Evolutionary conservation across 2,888 invertebrate species (phyloP), one percentile per base, ranked within the genome.

Genomic region (Sarcophaga caerulescens): DNA sequence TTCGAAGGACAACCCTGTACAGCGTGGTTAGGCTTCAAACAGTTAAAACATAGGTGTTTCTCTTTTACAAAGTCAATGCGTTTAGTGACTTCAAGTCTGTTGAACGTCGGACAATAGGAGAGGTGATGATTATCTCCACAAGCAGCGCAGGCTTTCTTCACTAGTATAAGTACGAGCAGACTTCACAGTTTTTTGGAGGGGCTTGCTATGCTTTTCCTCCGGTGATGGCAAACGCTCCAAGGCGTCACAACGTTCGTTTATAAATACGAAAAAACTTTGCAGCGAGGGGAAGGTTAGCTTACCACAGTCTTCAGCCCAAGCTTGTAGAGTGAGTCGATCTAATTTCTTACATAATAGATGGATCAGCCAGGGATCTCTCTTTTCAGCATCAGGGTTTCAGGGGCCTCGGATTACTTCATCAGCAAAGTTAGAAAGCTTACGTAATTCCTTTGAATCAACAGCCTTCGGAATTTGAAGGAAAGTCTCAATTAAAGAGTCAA

Each of bases 281-380:
- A n/a, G n/a, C n/a, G n/a, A n/a, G n/a, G n/a, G n/a, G n/a, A n/a
- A n/a, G n/a, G n/a, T n/a, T n/a, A n/a, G n/a, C n/a, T n/a, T n/a
- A n/a, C n/a, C n/a, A n/a, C n/a, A n/a, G n/a, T n/a, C n/a, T n/a
- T n/a, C n/a, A n/a, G n/a, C n/a, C n/a, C n/a, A n/a, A n/a, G n/a
- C n/a, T n/a, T n/a, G n/a, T n/a, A n/a, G n/a, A n/a, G n/a, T n/a
- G n/a, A n/a, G n/a, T n/a, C n/a, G n/a, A n/a, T n/a, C n/a, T n/a
- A n/a, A n/a, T n/a, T n/a, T n/a, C n/a, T n/a, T n/a, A n/a, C n/a
- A n/a, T n/a, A 86, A 60, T 4, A 88, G 17, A 23, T 82, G 60
- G 3, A 85, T 80, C 17, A 85, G 70, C 82, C 85, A 87, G 3
- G 84, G 85, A 77, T 87, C 87, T 47, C 82, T 71, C 25, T 69